phyloP scores from a whole-genome alignment of 2,888 invertebrate species.

The Ochlodes sylvanus region DNA sequence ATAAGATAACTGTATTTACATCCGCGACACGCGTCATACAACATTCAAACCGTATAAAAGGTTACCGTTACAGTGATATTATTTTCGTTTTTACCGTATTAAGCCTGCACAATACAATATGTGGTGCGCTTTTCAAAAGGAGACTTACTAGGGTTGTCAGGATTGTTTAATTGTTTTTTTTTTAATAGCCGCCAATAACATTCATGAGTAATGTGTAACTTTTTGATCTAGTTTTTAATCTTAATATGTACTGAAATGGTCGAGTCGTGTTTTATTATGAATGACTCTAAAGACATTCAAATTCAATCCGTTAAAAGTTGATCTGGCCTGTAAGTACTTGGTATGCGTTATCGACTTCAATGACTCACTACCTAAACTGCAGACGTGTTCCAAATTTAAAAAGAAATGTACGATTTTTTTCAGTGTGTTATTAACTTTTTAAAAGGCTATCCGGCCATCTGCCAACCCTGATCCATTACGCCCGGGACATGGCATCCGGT shows the following conservation, averaged over 20 bases:
- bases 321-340: too few relatives aligned
- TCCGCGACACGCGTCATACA: slow-evolving; percentile 18
- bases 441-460: slow-evolving; percentile 6
- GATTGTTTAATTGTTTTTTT: too few relatives aligned
- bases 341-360: too few relatives aligned
- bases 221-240: too few relatives aligned
- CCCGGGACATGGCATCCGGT: slow-evolving; percentile 57
- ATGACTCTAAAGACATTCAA: too few relatives aligned
- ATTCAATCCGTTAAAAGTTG: too few relatives aligned
- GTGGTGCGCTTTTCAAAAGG: slow-evolving; percentile 25
- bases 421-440: neutral
- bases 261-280: too few relatives aligned
- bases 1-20: slow-evolving; percentile 23
- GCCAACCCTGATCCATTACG: slow-evolving; percentile 32
- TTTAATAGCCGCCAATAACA: too few relatives aligned
- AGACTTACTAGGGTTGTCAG: slow-evolving; percentile 16
- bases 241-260: too few relatives aligned
- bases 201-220: too few relatives aligned
- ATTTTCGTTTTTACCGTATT: slow-evolving; percentile 33
- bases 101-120: slow-evolving; percentile 24
- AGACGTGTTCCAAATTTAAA: too few relatives aligned
- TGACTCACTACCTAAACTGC: too few relatives aligned
- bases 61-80: slow-evolving; percentile 29
- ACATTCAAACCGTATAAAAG: slow-evolving; percentile 24
- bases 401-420: neutral